These are phyloP conservation scores for Urophycis tenuis DNA, from an alignment of 2,797 vertebrate genomes.

Conservation along the genomic window DNA sequence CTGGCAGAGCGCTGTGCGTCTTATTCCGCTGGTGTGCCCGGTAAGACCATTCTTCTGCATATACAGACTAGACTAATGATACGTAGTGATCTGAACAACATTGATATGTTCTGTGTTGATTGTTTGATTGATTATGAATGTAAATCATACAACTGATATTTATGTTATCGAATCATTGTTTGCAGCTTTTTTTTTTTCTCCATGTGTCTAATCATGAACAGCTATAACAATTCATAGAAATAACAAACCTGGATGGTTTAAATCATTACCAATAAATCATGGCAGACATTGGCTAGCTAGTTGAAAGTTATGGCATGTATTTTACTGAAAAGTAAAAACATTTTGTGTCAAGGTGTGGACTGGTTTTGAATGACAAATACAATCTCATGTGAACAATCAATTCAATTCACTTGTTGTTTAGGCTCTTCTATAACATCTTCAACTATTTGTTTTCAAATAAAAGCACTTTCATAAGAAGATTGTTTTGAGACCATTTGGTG, in stretches of 20 bases:
- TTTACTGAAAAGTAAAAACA: not conserved
- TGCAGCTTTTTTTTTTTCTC: not conserved
- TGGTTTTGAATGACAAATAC: not conserved
- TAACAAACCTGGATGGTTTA: not conserved
- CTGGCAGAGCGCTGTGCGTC: conserved; percentile 23
- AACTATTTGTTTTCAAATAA: not conserved
- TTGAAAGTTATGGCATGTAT: too few species aligned
- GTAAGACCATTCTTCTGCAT: conserved; percentile 52
- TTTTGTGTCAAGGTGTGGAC: not conserved
- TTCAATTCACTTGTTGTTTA: not conserved
- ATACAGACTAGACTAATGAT: not conserved
- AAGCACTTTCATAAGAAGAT: not conserved
- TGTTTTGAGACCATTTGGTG: not conserved
- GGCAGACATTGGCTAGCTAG: not conserved
- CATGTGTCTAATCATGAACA: not conserved
- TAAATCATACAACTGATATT: not conserved
- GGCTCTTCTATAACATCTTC: not conserved
- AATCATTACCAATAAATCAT: not conserved
- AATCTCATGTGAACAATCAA: not conserved
- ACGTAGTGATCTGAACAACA: not conserved
- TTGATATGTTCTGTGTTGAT: not conserved
- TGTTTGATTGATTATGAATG: not conserved
- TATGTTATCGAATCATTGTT: not conserved
- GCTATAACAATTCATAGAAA: not conserved
- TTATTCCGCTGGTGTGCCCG: conserved; percentile 38